These are phyloP conservation scores for Ypsolopha sequella DNA, from an alignment of 2,888 invertebrate genomes.

Conservation along the genomic window DNA sequence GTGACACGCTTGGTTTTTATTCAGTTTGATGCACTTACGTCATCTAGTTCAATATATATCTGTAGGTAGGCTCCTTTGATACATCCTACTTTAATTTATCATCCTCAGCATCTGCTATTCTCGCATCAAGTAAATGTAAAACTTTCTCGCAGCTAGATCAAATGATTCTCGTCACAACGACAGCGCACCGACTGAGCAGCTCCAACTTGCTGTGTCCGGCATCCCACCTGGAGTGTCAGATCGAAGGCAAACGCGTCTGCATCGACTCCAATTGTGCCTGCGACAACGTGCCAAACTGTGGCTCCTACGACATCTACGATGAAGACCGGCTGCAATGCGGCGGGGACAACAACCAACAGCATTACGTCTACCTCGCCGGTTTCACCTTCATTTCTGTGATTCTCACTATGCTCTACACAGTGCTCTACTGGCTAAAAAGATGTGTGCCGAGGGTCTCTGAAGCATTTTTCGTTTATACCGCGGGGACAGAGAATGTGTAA, in stretches of 20 bases:
- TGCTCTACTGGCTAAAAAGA: slow-evolving; percentile 52
- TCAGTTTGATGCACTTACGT: not conserved
- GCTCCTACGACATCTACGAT: slow-evolving; percentile 51
- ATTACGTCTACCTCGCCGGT: slow-evolving; percentile 45
- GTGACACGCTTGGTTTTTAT: not conserved
- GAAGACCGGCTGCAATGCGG: slow-evolving; percentile 49
- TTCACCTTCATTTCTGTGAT: slow-evolving; percentile 40
- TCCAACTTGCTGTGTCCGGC: slow-evolving; percentile 21
- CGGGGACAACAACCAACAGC: slow-evolving; percentile 21
- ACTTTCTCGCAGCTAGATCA: slow-evolving; percentile 26
- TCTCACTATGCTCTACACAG: slow-evolving; percentile 36
- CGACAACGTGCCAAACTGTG: slow-evolving; percentile 56
- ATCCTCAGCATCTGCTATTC: no score
- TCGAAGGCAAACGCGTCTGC: slow-evolving; percentile 45
- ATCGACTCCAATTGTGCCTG: slow-evolving; percentile 46
- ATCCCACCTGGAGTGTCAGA: slow-evolving; percentile 36
- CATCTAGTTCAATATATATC: not conserved
- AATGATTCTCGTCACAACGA: slow-evolving; percentile 44
- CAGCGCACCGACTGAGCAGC: slow-evolving; percentile 29
- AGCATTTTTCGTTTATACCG: slow-evolving; percentile 53
- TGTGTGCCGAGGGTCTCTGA: slow-evolving; percentile 54
- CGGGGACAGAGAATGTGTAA: slow-evolving; percentile 49
- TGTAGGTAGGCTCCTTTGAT: no score
- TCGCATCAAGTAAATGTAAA: slow-evolving; percentile 3
- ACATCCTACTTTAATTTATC: no score